Percentiles rank a stretch among this genome's conserved stretches.
Conservation (phyloP, 2,113 vertebrate genomes). For the Tetrax tetrax region DNA sequence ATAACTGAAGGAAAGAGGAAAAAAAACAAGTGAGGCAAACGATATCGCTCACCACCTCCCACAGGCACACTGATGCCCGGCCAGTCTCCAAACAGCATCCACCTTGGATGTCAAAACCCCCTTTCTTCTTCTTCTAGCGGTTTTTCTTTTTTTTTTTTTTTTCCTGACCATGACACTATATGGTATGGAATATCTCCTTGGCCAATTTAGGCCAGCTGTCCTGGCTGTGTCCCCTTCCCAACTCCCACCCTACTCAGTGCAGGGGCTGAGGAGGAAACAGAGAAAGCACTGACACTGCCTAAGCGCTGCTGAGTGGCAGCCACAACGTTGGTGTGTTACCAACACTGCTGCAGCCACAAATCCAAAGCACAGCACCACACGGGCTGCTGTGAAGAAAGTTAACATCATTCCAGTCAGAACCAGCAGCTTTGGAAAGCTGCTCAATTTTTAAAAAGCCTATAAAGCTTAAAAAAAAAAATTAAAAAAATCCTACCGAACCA, state of each 20-base stretch:
- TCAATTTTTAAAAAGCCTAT: background rate
- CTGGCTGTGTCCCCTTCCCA: background rate
- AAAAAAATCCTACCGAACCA: background rate
- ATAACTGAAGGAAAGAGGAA: background rate
- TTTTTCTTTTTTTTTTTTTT: background rate
- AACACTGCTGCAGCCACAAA: background rate
- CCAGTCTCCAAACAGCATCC: rapidly evolving
- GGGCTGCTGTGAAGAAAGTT: background rate
- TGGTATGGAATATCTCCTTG: background rate
- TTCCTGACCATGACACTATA: background rate
- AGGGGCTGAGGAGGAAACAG: background rate
- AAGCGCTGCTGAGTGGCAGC: background rate
- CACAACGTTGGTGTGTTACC: background rate
- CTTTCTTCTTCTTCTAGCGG: background rate
- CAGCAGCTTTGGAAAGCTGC: background rate
- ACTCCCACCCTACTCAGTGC: background rate
- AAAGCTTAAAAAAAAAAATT: background rate
- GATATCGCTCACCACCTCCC: background rate
- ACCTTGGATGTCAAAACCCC: background rate
- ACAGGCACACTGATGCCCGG: background rate
- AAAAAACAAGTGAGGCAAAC: background rate
- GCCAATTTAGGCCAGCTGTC: too few relatives aligned
- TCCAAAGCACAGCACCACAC: background rate
- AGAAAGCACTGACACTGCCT: background rate
- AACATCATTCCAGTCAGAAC: background rate